Percentiles rank a stretch among this genome's conserved stretches.
phyloP scores from a whole-genome alignment of 2,888 invertebrate genomes.

The Deladenus siricidicola region DNA sequence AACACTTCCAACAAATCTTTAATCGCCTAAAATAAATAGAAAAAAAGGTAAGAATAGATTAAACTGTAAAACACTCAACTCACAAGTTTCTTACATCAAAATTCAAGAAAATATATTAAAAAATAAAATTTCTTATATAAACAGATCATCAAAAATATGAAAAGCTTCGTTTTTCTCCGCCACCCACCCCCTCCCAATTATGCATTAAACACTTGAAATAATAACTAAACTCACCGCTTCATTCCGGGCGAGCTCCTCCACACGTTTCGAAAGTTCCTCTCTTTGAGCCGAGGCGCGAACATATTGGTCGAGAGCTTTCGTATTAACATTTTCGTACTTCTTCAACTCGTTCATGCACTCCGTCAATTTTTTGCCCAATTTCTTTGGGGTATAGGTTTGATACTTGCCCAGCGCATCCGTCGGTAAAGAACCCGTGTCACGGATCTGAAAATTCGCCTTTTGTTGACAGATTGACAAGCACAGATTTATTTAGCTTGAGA shows the following conservation, averaged over 20 bases:
- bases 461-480: neutral
- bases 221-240: slow-evolving; percentile 57
- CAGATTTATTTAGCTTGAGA: neutral
- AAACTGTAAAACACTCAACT: no score
- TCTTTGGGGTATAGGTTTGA: slow-evolving; percentile 59
- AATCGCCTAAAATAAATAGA: slow-evolving; percentile 60
- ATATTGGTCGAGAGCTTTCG: slow-evolving; percentile 88
- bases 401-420: slow-evolving; percentile 76
- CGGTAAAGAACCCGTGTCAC: slow-evolving; percentile 87
- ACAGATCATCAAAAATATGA: no score
- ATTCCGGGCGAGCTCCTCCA: slow-evolving; percentile 89
- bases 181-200: no score
- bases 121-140: no score
- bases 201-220: neutral
- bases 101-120: no score
- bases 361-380: slow-evolving; percentile 90
- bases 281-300: slow-evolving; percentile 97
- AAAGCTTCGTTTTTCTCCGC: no score
- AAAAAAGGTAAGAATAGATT: neutral
- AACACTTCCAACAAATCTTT: slow-evolving; percentile 84
- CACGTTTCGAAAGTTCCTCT: slow-evolving; percentile 81
- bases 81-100: no score
- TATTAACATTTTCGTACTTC: slow-evolving; percentile 98
- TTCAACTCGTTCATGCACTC: slow-evolving; percentile 90
- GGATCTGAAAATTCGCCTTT: slow-evolving; percentile 66